Percentiles rank a stretch among this genome's conserved stretches.
Evolutionary conservation across 2,797 vertebrate species (phyloP).

Genomic region (Phataginus tricuspis): DNA sequence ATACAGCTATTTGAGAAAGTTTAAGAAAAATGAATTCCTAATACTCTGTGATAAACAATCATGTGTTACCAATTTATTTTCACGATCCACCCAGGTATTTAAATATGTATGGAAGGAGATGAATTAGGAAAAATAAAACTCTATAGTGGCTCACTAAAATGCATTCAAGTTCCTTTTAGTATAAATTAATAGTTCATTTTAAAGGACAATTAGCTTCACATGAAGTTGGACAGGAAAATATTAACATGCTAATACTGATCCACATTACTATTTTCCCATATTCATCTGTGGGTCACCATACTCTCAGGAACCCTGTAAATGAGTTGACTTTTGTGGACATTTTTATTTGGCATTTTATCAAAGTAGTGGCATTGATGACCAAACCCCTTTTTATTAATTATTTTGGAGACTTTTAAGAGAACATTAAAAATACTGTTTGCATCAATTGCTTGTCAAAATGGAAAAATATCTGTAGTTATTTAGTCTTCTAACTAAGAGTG

Average conservation of each 20-base stretch:
- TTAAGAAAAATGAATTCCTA: background rate
- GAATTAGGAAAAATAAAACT: background rate
- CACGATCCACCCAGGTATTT: background rate
- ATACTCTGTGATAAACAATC: background rate
- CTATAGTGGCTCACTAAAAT: background rate
- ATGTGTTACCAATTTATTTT: background rate
- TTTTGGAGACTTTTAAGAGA: conserved; percentile 30
- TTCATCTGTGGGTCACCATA: background rate
- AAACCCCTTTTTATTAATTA: background rate
- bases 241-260: background rate
- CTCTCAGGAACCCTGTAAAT: background rate
- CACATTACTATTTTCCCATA: background rate
- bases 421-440: background rate
- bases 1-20: background rate
- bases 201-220: conserved; percentile 1
- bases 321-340: background rate
- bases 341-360: background rate
- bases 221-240: background rate
- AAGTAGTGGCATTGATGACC: background rate
- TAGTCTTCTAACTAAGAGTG: background rate
- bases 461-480: conserved; percentile 66
- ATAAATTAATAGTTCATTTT: background rate
- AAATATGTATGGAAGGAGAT: background rate
- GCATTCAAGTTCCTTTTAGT: background rate
- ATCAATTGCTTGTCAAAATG: conserved; percentile 50